Evolutionary conservation across 2,888 invertebrate genomes (phyloP).

Genomic region (Eupithecia inturbata): DNA sequence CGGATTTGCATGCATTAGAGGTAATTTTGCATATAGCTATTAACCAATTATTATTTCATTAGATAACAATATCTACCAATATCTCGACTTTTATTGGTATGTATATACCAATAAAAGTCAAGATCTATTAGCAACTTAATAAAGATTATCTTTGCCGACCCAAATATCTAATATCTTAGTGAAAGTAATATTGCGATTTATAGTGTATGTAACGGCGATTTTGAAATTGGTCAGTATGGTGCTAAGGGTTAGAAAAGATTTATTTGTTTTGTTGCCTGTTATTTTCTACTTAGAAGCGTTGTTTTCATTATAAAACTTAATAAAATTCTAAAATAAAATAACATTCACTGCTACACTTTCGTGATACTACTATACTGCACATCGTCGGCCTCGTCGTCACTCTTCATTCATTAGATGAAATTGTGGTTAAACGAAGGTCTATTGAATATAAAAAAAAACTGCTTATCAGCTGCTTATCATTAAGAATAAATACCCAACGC

Average conservation of each 20-base stretch:
- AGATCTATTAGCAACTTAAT: constrained; percentile 6
- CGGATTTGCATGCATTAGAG: constrained; percentile 1
- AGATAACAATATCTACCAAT: constrained; percentile 8
- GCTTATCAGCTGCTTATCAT: too few relatives aligned
- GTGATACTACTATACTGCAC: too few relatives aligned
- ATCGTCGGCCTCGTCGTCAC: too few relatives aligned
- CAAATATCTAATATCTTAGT: constrained; percentile 32
- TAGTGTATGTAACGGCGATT: constrained; percentile 10
- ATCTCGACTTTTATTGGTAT: too few relatives aligned
- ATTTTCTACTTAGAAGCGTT: neutral
- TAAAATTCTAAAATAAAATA: neutral
- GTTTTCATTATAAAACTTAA: neutral
- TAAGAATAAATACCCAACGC: neutral
- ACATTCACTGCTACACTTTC: neutral
- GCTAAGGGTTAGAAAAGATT: neutral
- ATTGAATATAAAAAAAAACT: too few relatives aligned
- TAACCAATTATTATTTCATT: constrained; percentile 8
- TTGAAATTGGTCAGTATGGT: neutral
- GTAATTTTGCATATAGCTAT: constrained; percentile 2
- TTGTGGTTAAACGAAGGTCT: too few relatives aligned
- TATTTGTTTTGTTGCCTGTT: neutral
- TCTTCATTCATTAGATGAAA: too few relatives aligned
- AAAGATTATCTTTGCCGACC: constrained; percentile 10
- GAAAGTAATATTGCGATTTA: constrained; percentile 17
- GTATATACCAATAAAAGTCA: neutral